Base-by-base conservation (phyloP, 2,113 vertebrate species). In the Crypturellus undulatus region DNA sequence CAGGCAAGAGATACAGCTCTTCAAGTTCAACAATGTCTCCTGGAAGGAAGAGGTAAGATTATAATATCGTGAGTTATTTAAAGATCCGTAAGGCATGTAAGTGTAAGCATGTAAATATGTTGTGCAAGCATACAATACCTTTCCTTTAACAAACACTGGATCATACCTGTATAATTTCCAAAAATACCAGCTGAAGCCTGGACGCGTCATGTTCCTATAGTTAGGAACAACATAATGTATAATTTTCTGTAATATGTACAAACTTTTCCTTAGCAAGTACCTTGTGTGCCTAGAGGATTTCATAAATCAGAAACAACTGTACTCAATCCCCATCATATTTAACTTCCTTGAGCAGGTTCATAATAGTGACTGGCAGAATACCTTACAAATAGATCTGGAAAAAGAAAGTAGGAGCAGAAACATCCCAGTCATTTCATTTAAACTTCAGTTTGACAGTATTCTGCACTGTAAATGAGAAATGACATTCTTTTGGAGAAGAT, bases 181-280 rank as follows among this genome's bases (percentile, higher is more conserved):
- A n/a, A 69, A n/a, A 21, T 45, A 47, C 30, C 18, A 42, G 38
- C 76, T n/a, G 43, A 87, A 87, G 51, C 7, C 25, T 24, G 22
- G 13, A 77, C 69, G 54, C 67, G 69, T 60, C 43, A 64, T 19
- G 0, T 0, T 0, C 0, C 6, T 78, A 80, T 52, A 11, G 4
- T 63, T 73, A 52, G 30, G 30, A 75, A 38, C 6, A 59, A 22
- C 30, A 22, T 34, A 36, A 30, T 36, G 15, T 30, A 54, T 28
- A 30, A 56, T 30, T 30, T 56, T 17, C 28, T 30, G 17, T 28
- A 60, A 47, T 38, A 36, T 1, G 25, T 10, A 64, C 12, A 82
- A 19, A 76, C 70, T 1, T 72, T 68, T 76, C 21, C 67, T 76
- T 89, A 64, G 45, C 20, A 65, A 56, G 43, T 38, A 81, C 38